Evolutionary conservation across 2,113 vertebrate species (phyloP).

Genomic region (Equus przewalskii): DNA sequence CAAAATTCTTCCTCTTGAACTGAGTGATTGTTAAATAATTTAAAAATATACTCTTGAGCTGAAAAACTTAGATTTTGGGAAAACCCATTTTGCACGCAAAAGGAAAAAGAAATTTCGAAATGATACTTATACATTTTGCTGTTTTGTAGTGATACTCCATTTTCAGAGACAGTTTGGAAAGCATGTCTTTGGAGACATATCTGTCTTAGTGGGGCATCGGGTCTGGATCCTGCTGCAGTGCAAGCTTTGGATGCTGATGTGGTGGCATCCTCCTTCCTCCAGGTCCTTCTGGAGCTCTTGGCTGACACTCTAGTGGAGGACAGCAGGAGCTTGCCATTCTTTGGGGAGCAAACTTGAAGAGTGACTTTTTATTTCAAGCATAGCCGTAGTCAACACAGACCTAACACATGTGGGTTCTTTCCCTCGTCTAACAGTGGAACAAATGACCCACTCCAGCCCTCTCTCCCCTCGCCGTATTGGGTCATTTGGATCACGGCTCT

Average conservation of each 20-base stretch:
- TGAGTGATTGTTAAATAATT: slow-evolving; percentile 80
- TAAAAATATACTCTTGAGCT: slow-evolving; percentile 86
- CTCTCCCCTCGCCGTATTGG: background rate
- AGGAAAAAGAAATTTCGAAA: slow-evolving; percentile 66
- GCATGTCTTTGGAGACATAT: slow-evolving; percentile 79
- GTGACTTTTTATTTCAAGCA: background rate
- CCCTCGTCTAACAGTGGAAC: background rate
- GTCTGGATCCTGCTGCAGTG: slow-evolving; percentile 86
- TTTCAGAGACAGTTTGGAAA: slow-evolving; percentile 79
- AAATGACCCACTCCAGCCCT: background rate
- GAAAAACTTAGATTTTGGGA: slow-evolving; percentile 69
- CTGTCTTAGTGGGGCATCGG: slow-evolving; percentile 91
- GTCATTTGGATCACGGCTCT: background rate
- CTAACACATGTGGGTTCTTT: background rate
- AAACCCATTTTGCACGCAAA: slow-evolving; percentile 80
- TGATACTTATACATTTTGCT: slow-evolving; percentile 58
- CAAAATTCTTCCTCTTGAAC: slow-evolving; percentile 81
- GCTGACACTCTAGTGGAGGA: slow-evolving; percentile 93
- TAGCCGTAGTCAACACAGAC: background rate
- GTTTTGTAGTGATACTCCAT: slow-evolving; percentile 77
- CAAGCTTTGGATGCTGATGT: slow-evolving; percentile 89
- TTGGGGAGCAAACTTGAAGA: slow-evolving; percentile 91
- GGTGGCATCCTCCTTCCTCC: slow-evolving; percentile 91
- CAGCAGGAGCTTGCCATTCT: slow-evolving; percentile 93
- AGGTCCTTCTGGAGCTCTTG: slow-evolving; percentile 93